phyloP scores from a whole-genome alignment of 2,888 invertebrate genomes.

The Lasioglossum leucozonium region DNA sequence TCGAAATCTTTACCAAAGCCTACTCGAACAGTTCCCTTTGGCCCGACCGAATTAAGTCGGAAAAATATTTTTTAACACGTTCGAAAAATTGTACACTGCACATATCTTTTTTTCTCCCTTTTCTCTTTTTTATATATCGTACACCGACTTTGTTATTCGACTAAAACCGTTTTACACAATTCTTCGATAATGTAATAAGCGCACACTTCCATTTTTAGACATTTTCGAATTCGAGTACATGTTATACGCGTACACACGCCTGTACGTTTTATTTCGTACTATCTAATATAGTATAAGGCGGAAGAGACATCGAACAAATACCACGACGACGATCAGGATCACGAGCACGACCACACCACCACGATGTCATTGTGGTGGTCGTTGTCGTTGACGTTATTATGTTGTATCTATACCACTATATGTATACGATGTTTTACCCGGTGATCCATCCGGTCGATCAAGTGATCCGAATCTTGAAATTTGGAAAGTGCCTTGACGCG shows the following conservation, averaged over 20 bases:
- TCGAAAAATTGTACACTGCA: not conserved
- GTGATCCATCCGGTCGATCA: constrained; percentile 43
- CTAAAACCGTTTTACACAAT: not conserved
- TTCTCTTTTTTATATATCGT: not conserved
- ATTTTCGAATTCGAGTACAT: not conserved
- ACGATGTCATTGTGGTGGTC: not conserved
- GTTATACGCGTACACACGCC: not conserved
- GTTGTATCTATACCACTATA: not conserved
- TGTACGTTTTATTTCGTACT: not conserved
- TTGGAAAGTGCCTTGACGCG: constrained; percentile 41
- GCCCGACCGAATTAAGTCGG: constrained; percentile 70
- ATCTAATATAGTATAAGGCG: not conserved
- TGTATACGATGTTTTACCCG: not conserved
- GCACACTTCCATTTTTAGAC: not conserved
- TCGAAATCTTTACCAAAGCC: constrained; percentile 78
- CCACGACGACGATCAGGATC: not conserved
- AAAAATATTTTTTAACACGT: constrained; percentile 72
- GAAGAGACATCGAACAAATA: not conserved
- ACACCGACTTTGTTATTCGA: not conserved
- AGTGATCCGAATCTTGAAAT: constrained; percentile 38
- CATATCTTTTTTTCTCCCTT: not conserved
- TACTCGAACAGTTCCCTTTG: constrained; percentile 69
- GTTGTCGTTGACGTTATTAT: not conserved
- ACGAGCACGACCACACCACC: not conserved
- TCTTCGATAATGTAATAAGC: not conserved